Conservation (phyloP, 2,888 invertebrate species). For the Hyalella azteca region DNA sequence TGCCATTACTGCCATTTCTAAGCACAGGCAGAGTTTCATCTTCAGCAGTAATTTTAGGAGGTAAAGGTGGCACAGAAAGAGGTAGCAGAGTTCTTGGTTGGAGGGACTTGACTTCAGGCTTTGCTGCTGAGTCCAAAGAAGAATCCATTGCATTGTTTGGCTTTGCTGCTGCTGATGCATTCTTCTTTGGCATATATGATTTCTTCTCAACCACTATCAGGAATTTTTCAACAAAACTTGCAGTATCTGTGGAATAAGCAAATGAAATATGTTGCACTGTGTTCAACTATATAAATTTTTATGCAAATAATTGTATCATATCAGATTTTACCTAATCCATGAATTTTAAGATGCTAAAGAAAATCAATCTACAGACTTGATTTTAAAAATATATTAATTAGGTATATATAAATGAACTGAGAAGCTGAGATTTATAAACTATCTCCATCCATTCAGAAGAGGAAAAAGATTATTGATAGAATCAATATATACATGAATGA, state of each 20-base stretch:
- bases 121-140: neutral
- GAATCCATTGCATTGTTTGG: neutral
- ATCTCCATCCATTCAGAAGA: too few relatives aligned
- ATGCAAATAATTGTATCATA: too few relatives aligned
- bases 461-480: too few relatives aligned
- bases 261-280: too few relatives aligned
- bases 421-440: too few relatives aligned
- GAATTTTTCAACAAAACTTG: constrained; percentile 55
- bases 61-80: constrained; percentile 40
- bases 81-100: constrained; percentile 34
- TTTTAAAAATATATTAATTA: too few relatives aligned
- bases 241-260: constrained; percentile 54
- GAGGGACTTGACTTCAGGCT: neutral
- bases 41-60: constrained; percentile 40
- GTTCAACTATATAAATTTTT: too few relatives aligned
- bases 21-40: constrained; percentile 27
- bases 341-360: too few relatives aligned
- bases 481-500: too few relatives aligned
- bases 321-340: too few relatives aligned
- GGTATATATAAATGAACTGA: too few relatives aligned
- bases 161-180: neutral
- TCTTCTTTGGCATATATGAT: constrained; percentile 17
- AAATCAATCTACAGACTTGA: too few relatives aligned
- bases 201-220: constrained; percentile 46
- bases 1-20: constrained; percentile 16